Base-by-base conservation (phyloP, 2,113 vertebrate species). In the Recurvirostra avosetta region DNA sequence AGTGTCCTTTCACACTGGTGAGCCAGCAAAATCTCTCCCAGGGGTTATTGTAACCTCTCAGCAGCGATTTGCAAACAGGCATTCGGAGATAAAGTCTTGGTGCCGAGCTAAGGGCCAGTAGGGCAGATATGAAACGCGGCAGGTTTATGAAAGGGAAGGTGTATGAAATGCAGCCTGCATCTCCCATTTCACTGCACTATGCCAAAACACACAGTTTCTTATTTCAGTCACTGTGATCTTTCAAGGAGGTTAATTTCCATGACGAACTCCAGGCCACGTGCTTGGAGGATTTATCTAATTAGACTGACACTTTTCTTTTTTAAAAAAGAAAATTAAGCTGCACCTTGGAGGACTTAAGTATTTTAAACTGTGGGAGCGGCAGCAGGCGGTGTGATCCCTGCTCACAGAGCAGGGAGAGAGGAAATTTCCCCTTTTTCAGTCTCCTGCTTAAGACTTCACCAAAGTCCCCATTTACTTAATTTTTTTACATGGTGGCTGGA, bases 221-320 rank as follows among this genome's bases (percentile, higher is more conserved):
- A 97, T 98, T 98, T 98, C 98, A 98, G 98, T 97, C 97, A 98
- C 98, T 98, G 95, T 96, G 98, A 98, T 98, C 98, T 98, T 97
- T 98, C 96, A 97, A 97, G 98, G 98, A 98, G 98, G 98, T 98
- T 98, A 98, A 98, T 98, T 98, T 98, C 98, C 98, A 98, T 98
- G 98, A 98, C 98, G 98, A 98, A 98, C 98, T 97, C 97, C 47
- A 83, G 98, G 97, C 98, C 98, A 98, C 96, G 96, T 98, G 98
- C 98, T 98, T 79, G 65, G 95, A 97, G 98, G 98, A 98, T 98
- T 98, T 98, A 98, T 98, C 98, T 98, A 98, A 98, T 98, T 98
- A 98, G 98, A 98, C 94, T 96, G 98, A 98, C 97, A 98, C 98
- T 98, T 98, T 98, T 98, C 97, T 96, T 96, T 96, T 96, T 97